These are phyloP conservation scores for Cryptoprocta ferox DNA, from an alignment of 2,797 vertebrate species.

Conservation along the genomic window DNA sequence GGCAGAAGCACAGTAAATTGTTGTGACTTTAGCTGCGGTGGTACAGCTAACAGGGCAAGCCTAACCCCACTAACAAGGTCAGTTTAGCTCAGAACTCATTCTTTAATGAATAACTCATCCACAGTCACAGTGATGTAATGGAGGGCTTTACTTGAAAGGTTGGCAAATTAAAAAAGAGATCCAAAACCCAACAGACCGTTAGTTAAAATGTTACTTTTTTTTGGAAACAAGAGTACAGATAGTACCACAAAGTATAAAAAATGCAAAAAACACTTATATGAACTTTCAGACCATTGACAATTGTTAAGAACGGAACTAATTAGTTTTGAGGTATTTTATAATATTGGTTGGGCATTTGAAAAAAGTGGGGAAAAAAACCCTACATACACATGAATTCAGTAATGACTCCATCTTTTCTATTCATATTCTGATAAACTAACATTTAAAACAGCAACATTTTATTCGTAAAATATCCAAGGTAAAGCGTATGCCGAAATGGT, in stretches of 20 bases:
- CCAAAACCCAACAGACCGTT: slow-evolving; percentile 50
- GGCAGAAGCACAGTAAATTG: not conserved
- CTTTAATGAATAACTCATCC: slow-evolving; percentile 46
- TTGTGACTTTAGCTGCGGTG: not conserved
- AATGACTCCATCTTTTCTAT: slow-evolving; percentile 21
- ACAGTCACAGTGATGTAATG: slow-evolving; percentile 26
- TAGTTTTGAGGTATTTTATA: slow-evolving; percentile 73
- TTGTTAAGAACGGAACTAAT: slow-evolving; percentile 54
- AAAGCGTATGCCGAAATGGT: slow-evolving; percentile 44
- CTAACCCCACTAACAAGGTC: not conserved
- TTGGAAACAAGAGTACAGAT: slow-evolving; percentile 18
- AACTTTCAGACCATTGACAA: slow-evolving; percentile 35
- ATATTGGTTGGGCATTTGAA: not conserved
- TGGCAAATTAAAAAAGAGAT: slow-evolving; percentile 39
- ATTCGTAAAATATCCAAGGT: slow-evolving; percentile 56
- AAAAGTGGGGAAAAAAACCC: not conserved
- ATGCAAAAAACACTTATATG: slow-evolving; percentile 36
- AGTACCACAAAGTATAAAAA: slow-evolving; percentile 66
- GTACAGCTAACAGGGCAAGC: not conserved
- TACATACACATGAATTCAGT: not conserved
- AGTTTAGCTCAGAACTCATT: not conserved
- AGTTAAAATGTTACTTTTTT: slow-evolving; percentile 55
- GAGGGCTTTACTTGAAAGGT: slow-evolving; percentile 66
- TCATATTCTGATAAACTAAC: not conserved
- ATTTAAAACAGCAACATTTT: slow-evolving; percentile 54